These are phyloP conservation scores for Anarsia innoxiella DNA, from an alignment of 2,888 invertebrate genomes.

Conservation along the genomic window DNA sequence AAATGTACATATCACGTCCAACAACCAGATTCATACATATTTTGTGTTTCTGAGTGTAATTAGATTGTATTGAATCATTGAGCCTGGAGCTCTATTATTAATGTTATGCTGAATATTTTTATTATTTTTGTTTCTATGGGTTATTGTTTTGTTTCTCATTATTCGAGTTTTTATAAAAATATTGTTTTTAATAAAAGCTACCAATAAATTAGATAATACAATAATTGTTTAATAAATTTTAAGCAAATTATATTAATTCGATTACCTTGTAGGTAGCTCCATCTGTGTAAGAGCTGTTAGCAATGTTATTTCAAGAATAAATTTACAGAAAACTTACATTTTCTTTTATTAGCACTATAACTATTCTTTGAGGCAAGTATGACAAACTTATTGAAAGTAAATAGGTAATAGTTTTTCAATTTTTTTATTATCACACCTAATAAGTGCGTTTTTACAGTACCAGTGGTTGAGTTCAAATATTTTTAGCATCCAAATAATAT, in stretches of 20 bases:
- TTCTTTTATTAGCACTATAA: constrained; percentile 20
- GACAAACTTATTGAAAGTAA: too few relatives aligned
- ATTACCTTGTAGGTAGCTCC: constrained; percentile 35
- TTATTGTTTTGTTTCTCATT: constrained; percentile 10
- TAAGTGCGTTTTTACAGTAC: too few relatives aligned
- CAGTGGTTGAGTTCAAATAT: too few relatives aligned
- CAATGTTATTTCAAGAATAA: constrained; percentile 52
- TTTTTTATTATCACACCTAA: too few relatives aligned
- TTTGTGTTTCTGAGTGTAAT: constrained; percentile 18
- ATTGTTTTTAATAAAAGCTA: constrained; percentile 21
- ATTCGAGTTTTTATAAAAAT: constrained; percentile 20
- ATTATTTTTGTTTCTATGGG: too few relatives aligned
- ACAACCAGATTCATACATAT: constrained; percentile 7
- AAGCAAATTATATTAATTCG: constrained; percentile 26
- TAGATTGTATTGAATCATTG: constrained; percentile 15
- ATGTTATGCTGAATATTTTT: too few relatives aligned
- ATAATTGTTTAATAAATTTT: constrained; percentile 23
- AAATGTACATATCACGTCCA: constrained; percentile 34
- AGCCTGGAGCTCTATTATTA: constrained; percentile 24
- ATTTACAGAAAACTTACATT: constrained; percentile 36
- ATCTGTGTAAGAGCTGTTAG: constrained; percentile 40
- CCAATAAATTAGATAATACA: constrained; percentile 18
- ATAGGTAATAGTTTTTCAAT: too few relatives aligned
- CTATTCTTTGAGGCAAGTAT: too few relatives aligned
- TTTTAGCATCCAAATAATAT: too few relatives aligned